Base-by-base conservation (phyloP, 2,888 invertebrate species). In the Sinohyriopsis cumingii region DNA sequence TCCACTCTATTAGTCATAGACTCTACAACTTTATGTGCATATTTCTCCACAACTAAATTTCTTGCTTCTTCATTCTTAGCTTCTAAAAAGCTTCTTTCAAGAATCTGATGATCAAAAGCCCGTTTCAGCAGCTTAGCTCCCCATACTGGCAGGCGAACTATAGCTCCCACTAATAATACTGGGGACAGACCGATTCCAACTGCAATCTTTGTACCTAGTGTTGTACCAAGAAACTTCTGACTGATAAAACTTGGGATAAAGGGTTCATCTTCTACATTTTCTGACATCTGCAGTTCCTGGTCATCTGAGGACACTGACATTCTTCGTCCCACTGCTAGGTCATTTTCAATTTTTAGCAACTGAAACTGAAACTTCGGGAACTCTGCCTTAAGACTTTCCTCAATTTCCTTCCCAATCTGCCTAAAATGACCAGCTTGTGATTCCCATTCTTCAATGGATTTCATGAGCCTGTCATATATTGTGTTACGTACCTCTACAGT, bases 131-230 rank as follows among this genome's bases (percentile, higher is more conserved):
- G 71, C 25, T 75, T 75, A 20, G 80, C 60, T 6, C 81, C 83
- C 69, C 75, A 80, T 12, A 80, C 73, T 60, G 84, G 83, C 28
- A 83, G 69, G 9, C 80, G 69, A 4, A 82, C 72, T 56, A 80
- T 65, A 22, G 77, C 80, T 18, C 79, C 78, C 54, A 82, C 73
- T 59, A 84, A 63, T 18, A 83, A 73, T 1, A 83, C 80, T 12
- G 84, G 84, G 25, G 84, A 75, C 61, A 82, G 71, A 18, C 82
- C 81, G 67, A 84, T 74, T 45, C 83, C 80, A 12, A 84, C 59
- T 20, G 76, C 75, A 25, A 81, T 71, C 61, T 73, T 76, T 25
- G 75, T 73, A 20, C 81, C 81, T 20, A 74, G 60, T 55, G 72
- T 77, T 18, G 78, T 53, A 24, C 75, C 74, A 25, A 59, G 62